A percentile compares a stretch with the other conserved stretches of the same genome.
Conservation (phyloP, 2,113 vertebrate species). For the Halichoerus grypus region DNA sequence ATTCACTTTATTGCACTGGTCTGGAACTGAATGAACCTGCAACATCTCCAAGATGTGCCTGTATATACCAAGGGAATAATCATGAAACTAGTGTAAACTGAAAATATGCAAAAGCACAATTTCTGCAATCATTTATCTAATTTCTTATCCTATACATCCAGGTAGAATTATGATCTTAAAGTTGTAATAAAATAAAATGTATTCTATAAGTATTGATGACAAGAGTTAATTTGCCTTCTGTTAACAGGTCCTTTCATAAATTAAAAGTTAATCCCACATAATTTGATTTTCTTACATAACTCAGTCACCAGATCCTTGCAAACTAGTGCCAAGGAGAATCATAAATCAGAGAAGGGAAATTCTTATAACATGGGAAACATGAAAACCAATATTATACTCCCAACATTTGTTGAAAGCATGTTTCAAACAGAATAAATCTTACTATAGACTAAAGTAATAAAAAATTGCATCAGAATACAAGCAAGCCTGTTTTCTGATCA, state of each 20-base stretch:
- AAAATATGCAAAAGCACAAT: slow-evolving; percentile 21
- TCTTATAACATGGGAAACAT: slow-evolving; percentile 22
- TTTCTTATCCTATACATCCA: not conserved
- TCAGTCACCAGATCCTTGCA: not conserved
- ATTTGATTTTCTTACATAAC: not conserved
- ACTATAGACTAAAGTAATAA: slow-evolving; percentile 24
- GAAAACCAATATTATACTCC: slow-evolving; percentile 43
- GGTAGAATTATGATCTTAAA: slow-evolving; percentile 15
- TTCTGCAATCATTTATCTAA: not conserved
- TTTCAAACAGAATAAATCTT: slow-evolving; percentile 36
- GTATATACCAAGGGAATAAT: not conserved
- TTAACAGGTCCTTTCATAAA: slow-evolving; percentile 52
- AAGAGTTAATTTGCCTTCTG: slow-evolving; percentile 18
- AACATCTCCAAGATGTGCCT: not conserved
- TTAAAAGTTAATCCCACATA: slow-evolving; percentile 68
- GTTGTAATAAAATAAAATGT: slow-evolving; percentile 58
- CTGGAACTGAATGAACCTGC: not conserved
- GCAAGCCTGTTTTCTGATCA: slow-evolving; percentile 11
- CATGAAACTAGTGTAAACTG: not conserved
- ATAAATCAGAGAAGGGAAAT: slow-evolving; percentile 33
- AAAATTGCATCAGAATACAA: not conserved
- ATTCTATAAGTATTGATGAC: not conserved
- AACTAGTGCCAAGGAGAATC: not conserved
- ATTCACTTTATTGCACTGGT: not conserved
- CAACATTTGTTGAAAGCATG: not conserved